Percentiles rank a stretch among this genome's conserved stretches.
These are phyloP conservation scores for Mirza zaza DNA, from an alignment of 2,113 vertebrate genomes.

Conservation along the genomic window DNA sequence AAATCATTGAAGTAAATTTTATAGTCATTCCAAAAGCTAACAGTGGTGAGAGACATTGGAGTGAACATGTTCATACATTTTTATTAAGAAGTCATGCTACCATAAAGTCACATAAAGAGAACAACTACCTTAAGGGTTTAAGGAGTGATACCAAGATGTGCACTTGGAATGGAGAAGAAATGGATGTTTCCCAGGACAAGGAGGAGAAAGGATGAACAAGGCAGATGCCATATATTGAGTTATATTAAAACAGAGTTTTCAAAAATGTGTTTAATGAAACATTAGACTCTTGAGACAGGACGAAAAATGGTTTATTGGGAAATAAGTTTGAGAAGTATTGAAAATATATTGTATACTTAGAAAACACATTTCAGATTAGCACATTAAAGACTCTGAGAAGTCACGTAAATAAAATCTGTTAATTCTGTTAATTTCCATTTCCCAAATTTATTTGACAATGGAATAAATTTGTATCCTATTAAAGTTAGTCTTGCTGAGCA, in stretches of 20 bases:
- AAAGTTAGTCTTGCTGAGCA: neutral
- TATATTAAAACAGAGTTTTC: neutral
- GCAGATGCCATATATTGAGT: neutral
- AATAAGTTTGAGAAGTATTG: constrained; percentile 3
- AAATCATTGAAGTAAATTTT: neutral
- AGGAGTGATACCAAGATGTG: neutral
- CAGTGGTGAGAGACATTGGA: neutral
- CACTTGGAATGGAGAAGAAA: neutral
- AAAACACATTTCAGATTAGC: neutral
- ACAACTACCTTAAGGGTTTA: neutral
- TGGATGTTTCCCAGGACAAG: neutral
- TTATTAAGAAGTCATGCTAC: neutral
- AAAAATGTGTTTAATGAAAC: neutral
- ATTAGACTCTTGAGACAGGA: neutral
- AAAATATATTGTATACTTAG: neutral
- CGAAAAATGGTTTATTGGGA: neutral
- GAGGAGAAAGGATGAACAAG: neutral
- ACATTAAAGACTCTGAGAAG: neutral
- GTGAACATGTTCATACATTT: neutral
- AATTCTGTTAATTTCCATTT: neutral
- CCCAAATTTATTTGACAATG: neutral
- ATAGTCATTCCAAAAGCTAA: neutral
- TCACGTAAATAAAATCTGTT: neutral
- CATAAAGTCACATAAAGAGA: neutral
- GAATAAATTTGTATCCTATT: neutral